Conservation (phyloP, 2,888 invertebrate species). For the Tipula unca region DNA sequence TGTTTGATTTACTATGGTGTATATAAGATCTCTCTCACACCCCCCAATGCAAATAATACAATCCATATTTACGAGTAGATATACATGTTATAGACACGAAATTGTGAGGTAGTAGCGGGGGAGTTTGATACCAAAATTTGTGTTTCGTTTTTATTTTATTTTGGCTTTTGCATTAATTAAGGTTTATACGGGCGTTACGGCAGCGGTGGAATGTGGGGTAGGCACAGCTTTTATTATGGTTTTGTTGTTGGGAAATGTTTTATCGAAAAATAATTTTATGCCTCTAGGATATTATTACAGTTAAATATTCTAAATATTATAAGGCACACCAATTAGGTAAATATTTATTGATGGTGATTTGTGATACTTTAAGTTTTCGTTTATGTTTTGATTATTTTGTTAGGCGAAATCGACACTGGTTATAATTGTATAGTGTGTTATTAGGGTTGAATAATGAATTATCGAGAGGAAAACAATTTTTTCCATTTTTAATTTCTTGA, state of each 20-base stretch:
- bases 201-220: background rate
- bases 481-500: background rate
- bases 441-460: background rate
- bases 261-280: constrained; percentile 2
- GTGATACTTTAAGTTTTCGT: constrained; percentile 8
- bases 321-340: constrained; percentile 14
- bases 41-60: background rate
- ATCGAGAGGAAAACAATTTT: background rate
- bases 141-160: background rate
- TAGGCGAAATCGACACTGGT: background rate
- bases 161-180: background rate
- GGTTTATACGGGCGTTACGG: background rate
- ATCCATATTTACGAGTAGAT: background rate
- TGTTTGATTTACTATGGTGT: background rate
- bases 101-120: background rate
- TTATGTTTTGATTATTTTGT: background rate
- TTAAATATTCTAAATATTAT: background rate
- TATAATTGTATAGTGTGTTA: background rate
- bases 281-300: background rate
- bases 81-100: background rate
- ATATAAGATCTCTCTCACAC: background rate
- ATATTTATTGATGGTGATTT: constrained; percentile 14
- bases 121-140: background rate
- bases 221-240: background rate
- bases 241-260: background rate